Conservation (phyloP, 2,888 invertebrate species). For the Mantis religiosa region DNA sequence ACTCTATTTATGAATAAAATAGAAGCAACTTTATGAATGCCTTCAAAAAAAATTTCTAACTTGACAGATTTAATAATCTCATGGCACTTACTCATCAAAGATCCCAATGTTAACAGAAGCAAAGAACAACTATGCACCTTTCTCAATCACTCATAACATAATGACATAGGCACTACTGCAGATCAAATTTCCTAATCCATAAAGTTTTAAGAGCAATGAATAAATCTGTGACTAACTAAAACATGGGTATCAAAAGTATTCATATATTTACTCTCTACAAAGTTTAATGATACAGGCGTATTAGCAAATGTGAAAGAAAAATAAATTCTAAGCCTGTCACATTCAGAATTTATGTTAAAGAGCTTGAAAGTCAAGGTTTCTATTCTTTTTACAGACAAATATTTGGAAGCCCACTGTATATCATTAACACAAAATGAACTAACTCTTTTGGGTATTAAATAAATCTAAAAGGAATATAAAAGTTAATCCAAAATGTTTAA, state of each 20-base stretch:
- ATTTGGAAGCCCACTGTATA: conserved; percentile 22
- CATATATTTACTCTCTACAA: not conserved
- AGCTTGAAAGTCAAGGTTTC: not conserved
- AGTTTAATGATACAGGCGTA: not conserved
- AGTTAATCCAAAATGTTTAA: not conserved
- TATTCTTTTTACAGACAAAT: conserved; percentile 20
- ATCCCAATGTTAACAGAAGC: not conserved
- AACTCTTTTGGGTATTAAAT: not conserved
- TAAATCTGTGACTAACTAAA: not conserved
- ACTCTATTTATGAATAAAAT: too few relatives aligned
- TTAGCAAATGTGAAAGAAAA: not conserved
- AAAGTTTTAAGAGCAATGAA: not conserved
- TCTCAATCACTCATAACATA: not conserved
- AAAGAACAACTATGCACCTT: not conserved
- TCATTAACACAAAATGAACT: not conserved
- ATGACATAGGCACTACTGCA: not conserved
- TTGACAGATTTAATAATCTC: not conserved
- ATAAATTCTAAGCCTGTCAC: not conserved
- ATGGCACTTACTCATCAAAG: not conserved
- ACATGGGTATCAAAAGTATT: not conserved
- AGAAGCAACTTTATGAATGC: too few relatives aligned
- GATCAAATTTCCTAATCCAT: not conserved
- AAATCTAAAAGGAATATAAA: not conserved
- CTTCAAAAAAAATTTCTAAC: too few relatives aligned
- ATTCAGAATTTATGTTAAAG: not conserved